Evolutionary conservation across 2,888 invertebrate species (phyloP), one percentile per base, ranked within the genome.

Genomic region (Caenorhabditis sp.): DNA sequence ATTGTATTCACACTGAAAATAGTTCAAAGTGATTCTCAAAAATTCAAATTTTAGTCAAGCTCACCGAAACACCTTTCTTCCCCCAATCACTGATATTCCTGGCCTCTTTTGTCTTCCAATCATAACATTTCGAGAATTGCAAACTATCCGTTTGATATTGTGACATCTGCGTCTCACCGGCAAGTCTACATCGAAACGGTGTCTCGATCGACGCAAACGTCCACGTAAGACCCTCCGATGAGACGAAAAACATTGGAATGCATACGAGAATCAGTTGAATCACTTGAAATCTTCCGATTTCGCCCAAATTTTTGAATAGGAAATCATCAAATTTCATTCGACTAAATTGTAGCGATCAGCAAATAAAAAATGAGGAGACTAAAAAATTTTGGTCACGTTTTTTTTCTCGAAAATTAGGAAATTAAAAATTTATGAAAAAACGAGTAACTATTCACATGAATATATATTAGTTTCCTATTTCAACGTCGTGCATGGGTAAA

Each of bases 311-410:
- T 69, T 80, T 78, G 74, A 83, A 78, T 14, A 87, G 74, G 31
- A 87, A 79, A 57, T 87, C 87, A 73, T 87, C 87, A 74, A 87
- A 87, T 74, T 88, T 87, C 87, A 87, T 87, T 36, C 21, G 19
- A 31, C 26, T 19, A 23, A 43, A 58, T 24, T 24, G 55, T 31
- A 31, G 31, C 4, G 31, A 10, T 4, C 10, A 31, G 31, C 4
- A 31, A 31, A 31, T 31, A 31, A 10, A 31, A 31, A 31, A 31
- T 31, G 31, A 31, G 31, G 4, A 31, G 10, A 31, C 10, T 31
- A 31, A 31, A 31, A 6, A 10, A 31, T 31, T 4, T 31, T 4
- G 31, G 10, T 31, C 31, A 31, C 31, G 31, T 31, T 31, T 31
- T n/a, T n/a, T n/a, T n/a, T n/a, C n/a, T n/a, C n/a, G n/a, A n/a